Base-by-base conservation (phyloP, 2,113 vertebrate species). In the Saccopteryx leptura region DNA sequence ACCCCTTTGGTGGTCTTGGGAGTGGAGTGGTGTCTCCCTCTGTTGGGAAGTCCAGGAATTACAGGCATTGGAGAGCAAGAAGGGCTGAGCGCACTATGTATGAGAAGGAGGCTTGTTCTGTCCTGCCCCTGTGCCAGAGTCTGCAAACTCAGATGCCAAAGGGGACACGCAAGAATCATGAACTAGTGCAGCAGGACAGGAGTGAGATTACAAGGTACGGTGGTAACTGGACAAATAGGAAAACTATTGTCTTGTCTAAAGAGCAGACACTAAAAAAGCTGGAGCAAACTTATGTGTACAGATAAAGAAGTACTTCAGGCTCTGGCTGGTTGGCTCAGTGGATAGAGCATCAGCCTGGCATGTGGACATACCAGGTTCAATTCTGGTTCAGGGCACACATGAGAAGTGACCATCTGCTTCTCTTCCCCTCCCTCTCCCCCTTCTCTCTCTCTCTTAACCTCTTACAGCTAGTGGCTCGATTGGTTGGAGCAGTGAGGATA, bases 21-120 rank as follows among this genome's bases (percentile, higher is more conserved):
- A 26, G 46, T 69, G n/a, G 69, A 4, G 15, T 66, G 14, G 92
- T 83, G 8, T 85, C 85, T 87, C 96, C 96, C 97, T 97, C 97
- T 98, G 84, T 90, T 24, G 98, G 90, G 7, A 33, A 60, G 0
- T 6, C 0, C 7, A 1, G 78, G 72, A 95, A 94, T 74, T 96
- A 66, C 97, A 96, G 60, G 68, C 54, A 9, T 9, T 75, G 1
- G 9, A 81, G 68, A 33, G 12, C 21, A 1, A 48, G 63, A 7
- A 48, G 83, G 60, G 17, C 10, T 7, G 7, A 15, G 21, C 0
- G 26, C 48, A 3, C 26, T 0, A 21, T 21, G 50, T 26, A 60
- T n/a, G 58, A 76, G 69, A 65, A 15, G 23, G 46, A 60, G 39
- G 76, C 28, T 2, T 33, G n/a, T 4, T 26, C 31, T 2, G 19